Evolutionary conservation across 64 coral and sea anemone species (phyloP).

Genomic region (Actinia tenebrosa): DNA sequence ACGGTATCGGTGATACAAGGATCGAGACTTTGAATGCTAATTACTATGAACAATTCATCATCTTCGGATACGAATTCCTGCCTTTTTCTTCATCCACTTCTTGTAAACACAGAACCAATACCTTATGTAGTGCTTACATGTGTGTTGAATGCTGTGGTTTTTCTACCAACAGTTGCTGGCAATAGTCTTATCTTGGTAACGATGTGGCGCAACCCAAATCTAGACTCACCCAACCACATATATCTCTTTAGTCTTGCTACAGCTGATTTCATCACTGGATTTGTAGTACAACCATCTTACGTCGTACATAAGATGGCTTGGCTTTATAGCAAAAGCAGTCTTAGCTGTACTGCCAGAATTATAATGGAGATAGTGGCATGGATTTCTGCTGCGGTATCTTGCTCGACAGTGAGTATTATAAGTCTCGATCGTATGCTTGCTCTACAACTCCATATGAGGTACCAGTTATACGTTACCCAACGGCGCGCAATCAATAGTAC

Average conservation of each 20-base stretch:
- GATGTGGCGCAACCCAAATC: constrained; percentile 24
- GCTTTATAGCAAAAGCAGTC: background rate
- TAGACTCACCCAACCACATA: constrained; percentile 33
- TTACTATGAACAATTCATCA: background rate
- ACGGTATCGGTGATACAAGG: background rate
- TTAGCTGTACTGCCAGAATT: constrained; percentile 5
- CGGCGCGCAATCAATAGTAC: background rate
- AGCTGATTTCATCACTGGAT: constrained; percentile 35
- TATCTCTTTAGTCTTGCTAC: constrained; percentile 30
- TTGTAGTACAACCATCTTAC: constrained; percentile 47
- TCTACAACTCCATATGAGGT: constrained; percentile 24
- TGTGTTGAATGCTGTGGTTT: constrained; percentile 7
- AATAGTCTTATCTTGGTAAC: constrained; percentile 30
- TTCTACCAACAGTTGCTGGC: background rate
- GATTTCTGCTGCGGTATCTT: constrained; percentile 41
- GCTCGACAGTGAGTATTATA: constrained; percentile 5
- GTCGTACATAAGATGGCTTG: constrained; percentile 29
- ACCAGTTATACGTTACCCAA: constrained; percentile 21
- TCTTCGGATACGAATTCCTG: background rate
- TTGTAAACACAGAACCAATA: background rate
- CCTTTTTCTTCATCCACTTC: background rate
- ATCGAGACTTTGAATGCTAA: background rate
- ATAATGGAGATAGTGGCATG: constrained; percentile 34
- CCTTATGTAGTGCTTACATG: background rate
- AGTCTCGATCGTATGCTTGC: constrained; percentile 37